These are phyloP conservation scores for Azemiops feae DNA, from an alignment of 2,113 vertebrate species.

Conservation along the genomic window DNA sequence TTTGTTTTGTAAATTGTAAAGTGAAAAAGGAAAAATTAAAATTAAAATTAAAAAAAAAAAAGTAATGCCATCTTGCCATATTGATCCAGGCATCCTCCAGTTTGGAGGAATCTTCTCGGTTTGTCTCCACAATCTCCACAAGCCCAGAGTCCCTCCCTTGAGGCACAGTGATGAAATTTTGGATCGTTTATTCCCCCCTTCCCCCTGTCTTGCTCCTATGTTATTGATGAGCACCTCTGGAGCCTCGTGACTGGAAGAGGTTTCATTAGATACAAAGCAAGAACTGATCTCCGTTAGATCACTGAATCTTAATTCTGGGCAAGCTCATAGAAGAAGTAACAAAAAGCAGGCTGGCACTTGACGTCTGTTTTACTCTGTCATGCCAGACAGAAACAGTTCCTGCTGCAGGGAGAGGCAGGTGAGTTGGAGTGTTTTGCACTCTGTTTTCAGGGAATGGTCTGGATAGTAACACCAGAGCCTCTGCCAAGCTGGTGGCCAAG, in stretches of 20 bases:
- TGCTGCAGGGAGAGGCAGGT: conserved; percentile 23
- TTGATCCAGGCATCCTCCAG: not conserved
- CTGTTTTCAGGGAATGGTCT: conserved; percentile 36
- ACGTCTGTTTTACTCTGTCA: not conserved
- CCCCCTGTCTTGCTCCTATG: not conserved
- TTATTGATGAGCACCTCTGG: not conserved
- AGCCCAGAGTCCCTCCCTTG: not conserved
- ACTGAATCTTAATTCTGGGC: not conserved
- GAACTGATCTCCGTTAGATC: not conserved
- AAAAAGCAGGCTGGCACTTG: not conserved
- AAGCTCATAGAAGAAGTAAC: not conserved
- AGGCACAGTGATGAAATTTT: not conserved
- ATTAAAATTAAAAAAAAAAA: too few species aligned
- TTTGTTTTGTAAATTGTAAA: too few species aligned
- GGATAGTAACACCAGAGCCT: conserved; percentile 25
- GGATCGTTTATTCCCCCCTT: not conserved
- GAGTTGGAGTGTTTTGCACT: conserved; percentile 3
- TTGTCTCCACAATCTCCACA: not conserved
- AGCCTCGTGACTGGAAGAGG: not conserved
- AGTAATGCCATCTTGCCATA: not conserved
- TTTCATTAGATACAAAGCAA: not conserved
- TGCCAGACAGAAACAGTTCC: conserved; percentile 4
- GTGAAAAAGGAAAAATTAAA: too few species aligned
- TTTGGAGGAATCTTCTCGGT: not conserved
- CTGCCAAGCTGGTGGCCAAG: not conserved